These are phyloP conservation scores for Drosophila obscura DNA, from an alignment of 1,140 invertebrate species.

Conservation along the genomic window DNA sequence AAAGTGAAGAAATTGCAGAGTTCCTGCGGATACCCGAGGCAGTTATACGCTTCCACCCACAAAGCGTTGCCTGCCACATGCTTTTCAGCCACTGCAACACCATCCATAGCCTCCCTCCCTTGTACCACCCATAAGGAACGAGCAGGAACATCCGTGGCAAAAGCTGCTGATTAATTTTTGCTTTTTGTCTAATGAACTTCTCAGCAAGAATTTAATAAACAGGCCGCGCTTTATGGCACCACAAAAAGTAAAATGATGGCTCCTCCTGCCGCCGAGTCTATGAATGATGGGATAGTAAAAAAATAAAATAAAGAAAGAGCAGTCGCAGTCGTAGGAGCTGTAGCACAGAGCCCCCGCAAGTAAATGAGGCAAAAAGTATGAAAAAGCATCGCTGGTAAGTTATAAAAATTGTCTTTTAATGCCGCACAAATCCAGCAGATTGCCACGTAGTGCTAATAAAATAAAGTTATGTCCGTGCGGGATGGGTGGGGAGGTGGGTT, in stretches of 20 bases:
- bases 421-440: slow-evolving; percentile 81
- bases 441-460: slow-evolving; percentile 82
- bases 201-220: slow-evolving; percentile 76
- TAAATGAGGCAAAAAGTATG: slow-evolving; percentile 51
- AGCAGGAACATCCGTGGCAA: neutral
- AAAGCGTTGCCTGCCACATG: neutral
- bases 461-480: slow-evolving; percentile 72
- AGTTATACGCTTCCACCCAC: slow-evolving; percentile 2
- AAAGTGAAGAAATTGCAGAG: too few species aligned
- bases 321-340: too few species aligned
- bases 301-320: slow-evolving; percentile 24
- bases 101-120: too few species aligned
- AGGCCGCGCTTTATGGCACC: slow-evolving; percentile 59
- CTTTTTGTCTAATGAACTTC: slow-evolving; percentile 81
- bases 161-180: slow-evolving; percentile 67
- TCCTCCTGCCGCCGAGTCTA: slow-evolving; percentile 20
- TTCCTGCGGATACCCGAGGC: too few species aligned
- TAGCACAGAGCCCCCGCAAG: neutral
- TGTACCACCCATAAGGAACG: too few species aligned
- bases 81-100: neutral
- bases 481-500: too few species aligned
- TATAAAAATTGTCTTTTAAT: slow-evolving; percentile 83
- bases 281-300: slow-evolving; percentile 20
- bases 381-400: slow-evolving; percentile 77
- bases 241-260: slow-evolving; percentile 63